phyloP scores from a whole-genome alignment of 2,113 vertebrate species.

The Probosciger aterrimus region DNA sequence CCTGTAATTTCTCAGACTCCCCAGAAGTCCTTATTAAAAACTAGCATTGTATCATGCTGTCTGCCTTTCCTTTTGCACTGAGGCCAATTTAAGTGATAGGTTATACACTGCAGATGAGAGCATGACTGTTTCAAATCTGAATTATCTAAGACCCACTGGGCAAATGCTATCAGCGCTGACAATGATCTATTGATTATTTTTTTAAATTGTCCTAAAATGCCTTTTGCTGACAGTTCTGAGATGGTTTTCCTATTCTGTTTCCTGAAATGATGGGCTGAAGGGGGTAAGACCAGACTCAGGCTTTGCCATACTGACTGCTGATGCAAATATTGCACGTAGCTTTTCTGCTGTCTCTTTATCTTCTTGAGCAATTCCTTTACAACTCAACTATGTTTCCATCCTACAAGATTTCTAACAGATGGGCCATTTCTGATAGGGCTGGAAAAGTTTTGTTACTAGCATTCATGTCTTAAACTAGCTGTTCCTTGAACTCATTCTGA shows the following conservation, averaged over 20 bases:
- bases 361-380: neutral
- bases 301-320: neutral
- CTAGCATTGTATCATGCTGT: neutral
- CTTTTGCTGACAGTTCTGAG: neutral
- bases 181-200: neutral
- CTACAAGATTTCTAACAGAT: neutral
- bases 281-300: neutral
- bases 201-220: neutral
- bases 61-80: neutral
- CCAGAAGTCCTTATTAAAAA: slow-evolving; percentile 3
- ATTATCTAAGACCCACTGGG: neutral
- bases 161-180: neutral
- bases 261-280: neutral
- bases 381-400: neutral
- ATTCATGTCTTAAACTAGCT: neutral
- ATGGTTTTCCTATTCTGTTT: neutral
- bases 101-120: neutral
- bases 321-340: neutral
- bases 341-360: neutral
- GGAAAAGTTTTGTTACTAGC: neutral
- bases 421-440: neutral
- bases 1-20: neutral
- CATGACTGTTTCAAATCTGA: neutral
- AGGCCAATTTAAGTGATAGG: neutral
- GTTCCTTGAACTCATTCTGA: neutral